These are phyloP conservation scores for Astur gentilis DNA, from an alignment of 2,113 vertebrate species.

Conservation along the genomic window DNA sequence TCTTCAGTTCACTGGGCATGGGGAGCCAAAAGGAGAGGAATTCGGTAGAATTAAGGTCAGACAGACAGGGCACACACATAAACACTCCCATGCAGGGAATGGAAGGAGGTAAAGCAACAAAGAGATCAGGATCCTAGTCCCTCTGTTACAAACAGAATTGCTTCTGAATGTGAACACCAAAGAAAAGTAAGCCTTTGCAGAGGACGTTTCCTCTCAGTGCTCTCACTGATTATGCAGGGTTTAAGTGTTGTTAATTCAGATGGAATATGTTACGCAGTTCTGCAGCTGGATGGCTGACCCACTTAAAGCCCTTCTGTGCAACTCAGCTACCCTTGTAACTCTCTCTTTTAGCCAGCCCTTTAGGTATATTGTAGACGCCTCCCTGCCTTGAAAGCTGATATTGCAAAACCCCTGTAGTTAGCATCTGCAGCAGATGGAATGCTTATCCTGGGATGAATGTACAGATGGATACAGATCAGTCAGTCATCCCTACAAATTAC, in stretches of 20 bases:
- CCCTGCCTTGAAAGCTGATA: neutral
- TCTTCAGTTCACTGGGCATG: neutral
- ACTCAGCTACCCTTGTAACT: neutral
- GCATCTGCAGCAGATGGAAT: conserved; percentile 56
- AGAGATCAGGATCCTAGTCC: neutral
- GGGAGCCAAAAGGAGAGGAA: neutral
- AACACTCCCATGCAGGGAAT: neutral
- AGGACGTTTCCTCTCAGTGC: neutral
- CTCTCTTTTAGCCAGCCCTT: neutral
- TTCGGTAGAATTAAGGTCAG: neutral
- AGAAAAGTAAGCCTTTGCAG: neutral
- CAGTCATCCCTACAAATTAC: conserved; percentile 25
- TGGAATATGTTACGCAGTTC: neutral
- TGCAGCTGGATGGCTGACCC: conserved; percentile 32
- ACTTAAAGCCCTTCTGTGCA: conserved; percentile 12
- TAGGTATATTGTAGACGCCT: conserved; percentile 8
- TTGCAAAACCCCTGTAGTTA: neutral
- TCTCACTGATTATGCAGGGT: conserved; percentile 1
- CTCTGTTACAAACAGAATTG: neutral
- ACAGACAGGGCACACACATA: neutral
- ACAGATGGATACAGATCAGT: conserved; percentile 45
- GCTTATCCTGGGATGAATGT: neutral
- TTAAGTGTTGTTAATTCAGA: conserved; percentile 41
- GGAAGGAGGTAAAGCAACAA: neutral
- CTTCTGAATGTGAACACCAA: neutral